Evolutionary conservation across 2,113 vertebrate species (phyloP).

Genomic region (Dolichallabes microphthalmus): DNA sequence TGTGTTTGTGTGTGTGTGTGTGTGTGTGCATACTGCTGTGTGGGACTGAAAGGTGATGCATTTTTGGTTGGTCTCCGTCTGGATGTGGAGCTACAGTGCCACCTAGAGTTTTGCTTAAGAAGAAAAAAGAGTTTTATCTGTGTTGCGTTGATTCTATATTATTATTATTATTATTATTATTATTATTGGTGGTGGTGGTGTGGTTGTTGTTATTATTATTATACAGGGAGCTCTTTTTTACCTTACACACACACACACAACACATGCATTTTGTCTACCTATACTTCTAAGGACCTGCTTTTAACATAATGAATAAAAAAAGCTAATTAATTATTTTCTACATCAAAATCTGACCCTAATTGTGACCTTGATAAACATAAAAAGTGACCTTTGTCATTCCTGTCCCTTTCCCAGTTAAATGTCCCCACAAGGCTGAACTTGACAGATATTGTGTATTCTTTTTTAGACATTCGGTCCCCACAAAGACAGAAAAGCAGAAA

Average conservation of each 20-base stretch:
- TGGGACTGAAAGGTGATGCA: constrained; percentile 14
- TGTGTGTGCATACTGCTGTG: background rate
- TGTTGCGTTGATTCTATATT: background rate
- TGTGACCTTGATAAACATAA: background rate
- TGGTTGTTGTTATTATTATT: background rate
- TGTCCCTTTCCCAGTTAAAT: background rate
- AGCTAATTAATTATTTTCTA: background rate
- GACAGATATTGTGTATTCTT: background rate
- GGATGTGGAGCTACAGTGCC: constrained; percentile 47
- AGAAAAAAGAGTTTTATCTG: background rate
- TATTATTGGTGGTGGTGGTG: background rate
- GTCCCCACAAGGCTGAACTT: background rate
- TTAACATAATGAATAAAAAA: background rate
- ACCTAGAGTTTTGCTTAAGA: constrained; percentile 18
- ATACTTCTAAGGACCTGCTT: background rate
- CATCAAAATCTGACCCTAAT: background rate
- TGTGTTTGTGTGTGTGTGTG: background rate
- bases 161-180: constrained; percentile 20
- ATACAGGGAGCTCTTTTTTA: background rate
- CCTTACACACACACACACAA: background rate
- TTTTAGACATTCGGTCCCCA: background rate
- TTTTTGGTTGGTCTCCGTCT: background rate
- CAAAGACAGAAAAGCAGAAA: background rate
- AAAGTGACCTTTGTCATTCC: background rate
- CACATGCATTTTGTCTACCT: background rate